Evolutionary conservation across 2,797 vertebrate species (phyloP), one percentile per base, ranked within the genome.

Genomic region (Lagodon rhomboides): DNA sequence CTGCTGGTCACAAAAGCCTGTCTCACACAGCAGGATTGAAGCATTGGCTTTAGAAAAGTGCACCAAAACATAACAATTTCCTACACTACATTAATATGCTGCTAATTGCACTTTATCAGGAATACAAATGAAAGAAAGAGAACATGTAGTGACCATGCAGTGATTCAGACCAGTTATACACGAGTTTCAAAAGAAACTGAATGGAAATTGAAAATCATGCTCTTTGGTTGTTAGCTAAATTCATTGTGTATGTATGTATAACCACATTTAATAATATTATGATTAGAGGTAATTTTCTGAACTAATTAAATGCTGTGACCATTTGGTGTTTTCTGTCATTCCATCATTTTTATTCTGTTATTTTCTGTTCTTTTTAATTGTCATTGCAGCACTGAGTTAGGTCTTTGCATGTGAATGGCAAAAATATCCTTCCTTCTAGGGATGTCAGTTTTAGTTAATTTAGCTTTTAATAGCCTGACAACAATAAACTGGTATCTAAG

Each of bases 251-350:
- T 43, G n/a, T 15, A 10, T 54, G 5, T n/a, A 27, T 3, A 41
- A 38, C 5, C 6, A 3, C 18, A 16, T 49, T 15, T 25, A 46
- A 17, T 64, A 53, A 53, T 13, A 30, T 3, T n/a, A 8, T 6
- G 30, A 71, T 51, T 38, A 41, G 51, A 47, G 18, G 22, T 25
- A 11, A 41, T 20, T 61, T 30, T 6, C 18, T 53, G 18, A 73
- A 47, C n/a, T 25, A 71, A 50, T 60, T 41, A 38, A 59, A 49
- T 63, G 22, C 43, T 41, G 56, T 55, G 17, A 17, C 18, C n/a
- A 41, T 53, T 25, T 12, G 6, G 7, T 47, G 20, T 76, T 44
- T 34, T 59, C 60, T 72, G 59, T 63, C 47, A 41, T 76, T 43
- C n/a, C 20, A 12, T 55, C 3, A n/a, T 55, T 51, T 62, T 6